Conservation (phyloP, 2,113 vertebrate genomes). For the Leucopsar rothschildi region DNA sequence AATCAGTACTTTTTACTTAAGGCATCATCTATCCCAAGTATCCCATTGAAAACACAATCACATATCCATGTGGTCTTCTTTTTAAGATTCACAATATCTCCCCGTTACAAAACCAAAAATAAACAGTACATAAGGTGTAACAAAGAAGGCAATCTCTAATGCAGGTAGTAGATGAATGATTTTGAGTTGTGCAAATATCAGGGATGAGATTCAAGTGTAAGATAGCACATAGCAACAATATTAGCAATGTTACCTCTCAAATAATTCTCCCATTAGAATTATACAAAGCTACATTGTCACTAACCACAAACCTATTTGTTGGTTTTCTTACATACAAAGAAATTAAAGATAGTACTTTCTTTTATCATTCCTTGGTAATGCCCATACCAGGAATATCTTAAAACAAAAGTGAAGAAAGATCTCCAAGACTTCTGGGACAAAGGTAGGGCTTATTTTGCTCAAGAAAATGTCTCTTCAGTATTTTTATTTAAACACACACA, state of each 20-base stretch:
- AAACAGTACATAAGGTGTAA: not conserved
- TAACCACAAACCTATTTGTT: not conserved
- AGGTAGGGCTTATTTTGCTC: not conserved
- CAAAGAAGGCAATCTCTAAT: not conserved
- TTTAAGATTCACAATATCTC: not conserved
- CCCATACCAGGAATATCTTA: not conserved
- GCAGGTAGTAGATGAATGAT: not conserved
- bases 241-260: not conserved
- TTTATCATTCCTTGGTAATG: not conserved
- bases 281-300: not conserved
- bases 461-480: not conserved
- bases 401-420: not conserved
- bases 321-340: not conserved
- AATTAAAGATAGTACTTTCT: not conserved
- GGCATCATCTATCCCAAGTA: not conserved
- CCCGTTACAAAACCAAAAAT: not conserved
- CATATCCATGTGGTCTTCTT: not conserved
- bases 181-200: not conserved
- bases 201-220: not conserved
- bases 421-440: not conserved
- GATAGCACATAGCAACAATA: rapidly evolving
- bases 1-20: not conserved
- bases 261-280: not conserved
- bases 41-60: not conserved
- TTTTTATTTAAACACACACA: not conserved